Base-by-base conservation (phyloP, 2,888 invertebrate species). In the Andrena minutula region DNA sequence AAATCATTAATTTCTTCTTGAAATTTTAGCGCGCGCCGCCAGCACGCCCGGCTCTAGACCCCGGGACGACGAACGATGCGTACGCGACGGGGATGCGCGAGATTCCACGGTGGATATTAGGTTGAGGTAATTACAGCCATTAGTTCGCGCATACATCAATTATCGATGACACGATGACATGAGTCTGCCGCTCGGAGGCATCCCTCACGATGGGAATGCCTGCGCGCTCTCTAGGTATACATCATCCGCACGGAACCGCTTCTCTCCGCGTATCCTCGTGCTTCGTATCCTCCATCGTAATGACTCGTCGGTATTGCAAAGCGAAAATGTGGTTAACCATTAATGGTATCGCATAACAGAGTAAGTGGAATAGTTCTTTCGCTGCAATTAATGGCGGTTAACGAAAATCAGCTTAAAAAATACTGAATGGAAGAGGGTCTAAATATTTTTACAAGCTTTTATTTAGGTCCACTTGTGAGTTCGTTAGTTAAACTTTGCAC, bases 71-170 rank as follows among this genome's bases (percentile, higher is more conserved):
- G 53, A 51, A 28, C 47, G 47, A 58, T 58, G 32, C 72, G 64
- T 64, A 68, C 73, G 80, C 84, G 78, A 71, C 71, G 84, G 84
- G 73, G 84, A 81, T 75, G 86, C 86, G 84, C 89, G 88, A 90
- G 91, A 92, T 90, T 89, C 89, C 90, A 89, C 86, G 88, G 83
- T 88, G 89, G 90, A 90, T 91, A 92, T 92, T 92, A 91, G 92
- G 89, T 91, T 84, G 88, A 87, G 92, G 90, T 92, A 92, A 92
- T 92, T 90, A 92, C 90, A 89, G 90, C 91, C 92, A 93, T 93
- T 93, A 93, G 92, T 90, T 88, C 87, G 90, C 90, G 89, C 91
- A 92, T 93, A 92, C 93, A 93, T 93, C 93, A 93, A 93, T 93
- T 93, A 93, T 92, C 91, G 92, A 93, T 90, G 93, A 92, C 92